Percentiles rank a stretch among this genome's conserved stretches.
phyloP scores from a whole-genome alignment of 2,888 invertebrate species.

The Caenorhabditis auriculariae region DNA sequence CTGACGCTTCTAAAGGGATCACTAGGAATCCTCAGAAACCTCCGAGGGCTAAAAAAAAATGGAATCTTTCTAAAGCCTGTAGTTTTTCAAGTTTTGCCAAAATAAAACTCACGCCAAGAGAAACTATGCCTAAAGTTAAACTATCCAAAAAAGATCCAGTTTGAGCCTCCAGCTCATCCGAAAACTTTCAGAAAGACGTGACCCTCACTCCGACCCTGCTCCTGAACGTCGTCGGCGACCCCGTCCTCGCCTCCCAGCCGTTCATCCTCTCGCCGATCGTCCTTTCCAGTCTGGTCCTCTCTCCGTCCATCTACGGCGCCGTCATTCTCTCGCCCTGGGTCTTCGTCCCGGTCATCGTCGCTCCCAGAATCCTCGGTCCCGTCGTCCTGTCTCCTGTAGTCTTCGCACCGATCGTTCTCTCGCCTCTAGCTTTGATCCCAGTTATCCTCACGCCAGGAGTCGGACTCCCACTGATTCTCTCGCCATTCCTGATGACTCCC shows the following conservation, averaged over 20 bases:
- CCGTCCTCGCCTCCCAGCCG: conserved; percentile 32
- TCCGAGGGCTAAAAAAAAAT: no score
- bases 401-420: conserved; percentile 33
- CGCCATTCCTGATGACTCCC: conserved; percentile 40
- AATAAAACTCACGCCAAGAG: neutral
- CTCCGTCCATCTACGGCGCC: conserved; percentile 35
- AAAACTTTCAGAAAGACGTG: conserved; percentile 32
- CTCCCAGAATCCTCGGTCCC: conserved; percentile 35
- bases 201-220: conserved; percentile 23
- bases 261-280: conserved; percentile 39
- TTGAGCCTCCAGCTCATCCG: conserved; percentile 1
- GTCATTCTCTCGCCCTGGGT: conserved; percentile 34
- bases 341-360: conserved; percentile 39
- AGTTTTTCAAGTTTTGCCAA: no score
- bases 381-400: conserved; percentile 33
- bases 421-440: conserved; percentile 30
- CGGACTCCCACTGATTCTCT: conserved; percentile 36
- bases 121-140: neutral
- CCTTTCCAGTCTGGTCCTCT: conserved; percentile 23
- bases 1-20: no score
- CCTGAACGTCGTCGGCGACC: conserved; percentile 13
- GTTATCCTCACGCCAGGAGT: conserved; percentile 26
- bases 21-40: no score
- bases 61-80: no score
- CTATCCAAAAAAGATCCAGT: neutral